Evolutionary conservation across 2,888 invertebrate genomes (phyloP), one percentile per base, ranked within the genome.

Genomic region (Erebia aethiops): DNA sequence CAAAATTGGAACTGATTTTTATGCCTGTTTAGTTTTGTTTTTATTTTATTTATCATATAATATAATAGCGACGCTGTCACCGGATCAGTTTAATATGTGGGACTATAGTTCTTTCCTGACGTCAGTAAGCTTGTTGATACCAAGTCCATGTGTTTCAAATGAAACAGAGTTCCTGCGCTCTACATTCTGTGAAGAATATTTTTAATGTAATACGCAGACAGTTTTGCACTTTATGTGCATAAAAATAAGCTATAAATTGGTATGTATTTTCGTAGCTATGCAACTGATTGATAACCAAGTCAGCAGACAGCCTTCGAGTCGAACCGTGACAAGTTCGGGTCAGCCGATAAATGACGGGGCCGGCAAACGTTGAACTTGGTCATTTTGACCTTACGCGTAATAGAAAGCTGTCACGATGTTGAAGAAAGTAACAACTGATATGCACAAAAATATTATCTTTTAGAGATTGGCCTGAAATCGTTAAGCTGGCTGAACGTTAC

Each of bases 271-370:
- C 13, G 18, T 61, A 58, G 13, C 41, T 18, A 54, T 49, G 35
- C 57, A 46, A 58, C 41, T 72, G 64, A 71, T 74, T 72, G 76
- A 77, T 73, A 69, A 72, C 71, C 56, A 72, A 71, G 69, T 71
- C 69, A 70, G 73, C 67, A 75, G 76, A 77, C 76, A 77, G 75
- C 71, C 76, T 77, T 76, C 72, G 67, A 70, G 75, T 76, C 72
- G 67, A 70, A 74, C 72, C 68, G 71, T 70, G 69, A 72, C 74
- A 74, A 74, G 75, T 74, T 75, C 71, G 73, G 75, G 73, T 76
- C 76, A 75, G 64, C 51, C 64, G 66, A 76, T 73, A 72, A 67
- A 60, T 43, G 70, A 56, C 62, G 62, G 67, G 67, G 67, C 67
- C 65, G 61, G 71, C 72, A 51, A 64, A 52, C 56, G 41, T 72